Conservation (phyloP, 2,797 vertebrate genomes). For the Crocidura indochinensis region DNA sequence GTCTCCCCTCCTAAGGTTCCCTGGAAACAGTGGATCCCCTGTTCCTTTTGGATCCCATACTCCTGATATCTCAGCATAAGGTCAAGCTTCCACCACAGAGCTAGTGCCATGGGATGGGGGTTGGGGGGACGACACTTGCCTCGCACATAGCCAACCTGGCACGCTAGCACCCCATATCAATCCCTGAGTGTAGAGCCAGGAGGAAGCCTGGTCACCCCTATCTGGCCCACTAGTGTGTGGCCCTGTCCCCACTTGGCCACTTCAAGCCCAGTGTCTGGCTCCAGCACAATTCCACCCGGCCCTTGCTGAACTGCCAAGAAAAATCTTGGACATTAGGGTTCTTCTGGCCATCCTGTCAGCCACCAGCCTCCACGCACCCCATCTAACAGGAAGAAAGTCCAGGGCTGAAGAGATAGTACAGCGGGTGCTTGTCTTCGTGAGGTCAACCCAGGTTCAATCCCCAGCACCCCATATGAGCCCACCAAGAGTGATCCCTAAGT, state of each 20-base stretch:
- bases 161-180: too few relatives aligned
- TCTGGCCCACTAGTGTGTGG: too few relatives aligned
- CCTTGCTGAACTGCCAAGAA: background rate
- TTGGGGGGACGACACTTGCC: too few relatives aligned
- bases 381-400: background rate
- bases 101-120: too few relatives aligned
- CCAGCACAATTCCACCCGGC: too few relatives aligned
- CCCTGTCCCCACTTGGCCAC: too few relatives aligned
- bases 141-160: too few relatives aligned
- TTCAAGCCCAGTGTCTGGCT: too few relatives aligned
- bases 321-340: background rate
- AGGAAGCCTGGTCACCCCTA: background rate
- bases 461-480: background rate
- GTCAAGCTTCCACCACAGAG: background rate
- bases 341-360: background rate
- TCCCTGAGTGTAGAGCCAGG: too few relatives aligned
- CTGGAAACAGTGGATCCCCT: background rate
- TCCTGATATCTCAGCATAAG: background rate
- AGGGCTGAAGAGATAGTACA: background rate
- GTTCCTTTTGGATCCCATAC: background rate
- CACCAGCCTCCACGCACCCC: background rate
- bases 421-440: background rate
- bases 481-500: too few relatives aligned
- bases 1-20: too few relatives aligned
- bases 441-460: background rate